These are phyloP conservation scores for Peromyscus aztecus DNA, from an alignment of 2,797 vertebrate species.

Conservation along the genomic window DNA sequence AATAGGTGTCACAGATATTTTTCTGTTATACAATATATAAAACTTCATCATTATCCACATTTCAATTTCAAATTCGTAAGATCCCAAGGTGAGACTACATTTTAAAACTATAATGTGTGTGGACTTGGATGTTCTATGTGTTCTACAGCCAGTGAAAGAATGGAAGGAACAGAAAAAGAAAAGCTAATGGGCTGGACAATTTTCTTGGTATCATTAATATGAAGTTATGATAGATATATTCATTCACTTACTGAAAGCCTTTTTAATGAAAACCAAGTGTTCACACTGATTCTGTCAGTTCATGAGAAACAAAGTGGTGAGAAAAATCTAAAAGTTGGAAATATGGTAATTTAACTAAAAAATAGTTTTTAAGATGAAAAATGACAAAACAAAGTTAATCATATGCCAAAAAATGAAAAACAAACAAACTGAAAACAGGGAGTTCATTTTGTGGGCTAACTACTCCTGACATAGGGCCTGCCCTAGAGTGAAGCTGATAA, in stretches of 20 bases:
- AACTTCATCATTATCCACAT: neutral
- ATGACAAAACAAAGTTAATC: neutral
- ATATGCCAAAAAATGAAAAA: neutral
- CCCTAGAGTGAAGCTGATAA: neutral
- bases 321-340: neutral
- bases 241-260: neutral
- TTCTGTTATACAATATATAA: neutral
- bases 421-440: neutral
- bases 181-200: neutral
- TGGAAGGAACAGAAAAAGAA: neutral
- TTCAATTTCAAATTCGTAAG: neutral
- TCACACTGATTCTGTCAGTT: neutral
- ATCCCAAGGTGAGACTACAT: neutral
- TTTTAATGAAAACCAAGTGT: neutral
- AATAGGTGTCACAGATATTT: constrained; percentile 5
- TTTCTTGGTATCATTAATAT: neutral
- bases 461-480: no score
- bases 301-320: constrained; percentile 1
- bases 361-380: neutral
- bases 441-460: neutral
- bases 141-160: constrained; percentile 20
- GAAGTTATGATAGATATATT: neutral
- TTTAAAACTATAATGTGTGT: constrained; percentile 25
- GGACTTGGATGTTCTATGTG: neutral
- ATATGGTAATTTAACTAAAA: neutral